phyloP scores from a whole-genome alignment of 2,888 invertebrate species.

The Drosophila cracens region DNA sequence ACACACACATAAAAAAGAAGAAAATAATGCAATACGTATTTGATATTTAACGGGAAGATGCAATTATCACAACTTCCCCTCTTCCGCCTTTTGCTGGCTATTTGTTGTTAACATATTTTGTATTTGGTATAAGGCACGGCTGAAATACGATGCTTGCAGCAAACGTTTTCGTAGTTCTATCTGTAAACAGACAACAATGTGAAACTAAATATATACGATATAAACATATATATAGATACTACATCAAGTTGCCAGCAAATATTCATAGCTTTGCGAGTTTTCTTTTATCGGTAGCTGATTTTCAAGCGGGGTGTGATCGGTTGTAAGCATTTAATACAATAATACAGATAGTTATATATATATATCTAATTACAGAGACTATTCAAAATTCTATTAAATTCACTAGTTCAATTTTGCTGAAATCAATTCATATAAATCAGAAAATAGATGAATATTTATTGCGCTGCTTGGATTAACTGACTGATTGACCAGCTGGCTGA shows the following conservation, averaged over 20 bases:
- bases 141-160: slow-evolving; percentile 16
- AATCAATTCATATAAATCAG: neutral
- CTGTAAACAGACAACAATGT: slow-evolving; percentile 29
- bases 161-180: slow-evolving; percentile 23
- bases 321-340: neutral
- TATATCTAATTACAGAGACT: neutral
- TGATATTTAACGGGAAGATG: slow-evolving; percentile 22
- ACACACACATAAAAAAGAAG: neutral
- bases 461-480: slow-evolving; percentile 2
- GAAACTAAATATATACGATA: slow-evolving; percentile 48
- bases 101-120: slow-evolving; percentile 42
- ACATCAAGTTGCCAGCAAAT: slow-evolving; percentile 7
- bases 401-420: neutral
- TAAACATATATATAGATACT: slow-evolving; percentile 6
- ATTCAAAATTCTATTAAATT: neutral
- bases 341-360: neutral
- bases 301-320: neutral
- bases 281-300: neutral
- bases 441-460: neutral
- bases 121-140: slow-evolving; percentile 35
- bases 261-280: neutral
- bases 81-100: neutral
- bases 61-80: slow-evolving; percentile 13
- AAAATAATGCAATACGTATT: slow-evolving; percentile 9
- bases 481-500: neutral